Conservation (phyloP, 1,140 invertebrate species). For the Macrotrachela quadricornifera region DNA sequence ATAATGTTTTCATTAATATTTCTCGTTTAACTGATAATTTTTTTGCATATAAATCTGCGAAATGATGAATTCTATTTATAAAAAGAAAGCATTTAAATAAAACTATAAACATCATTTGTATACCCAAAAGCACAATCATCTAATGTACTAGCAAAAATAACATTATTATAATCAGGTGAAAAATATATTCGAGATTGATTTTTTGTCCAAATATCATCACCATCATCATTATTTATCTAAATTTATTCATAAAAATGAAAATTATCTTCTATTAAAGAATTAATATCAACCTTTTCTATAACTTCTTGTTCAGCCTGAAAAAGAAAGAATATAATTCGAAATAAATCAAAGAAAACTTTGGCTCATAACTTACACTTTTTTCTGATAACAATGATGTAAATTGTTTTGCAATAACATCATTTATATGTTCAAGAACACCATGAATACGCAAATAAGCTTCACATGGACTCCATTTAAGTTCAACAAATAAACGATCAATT, state of each 20-base stretch:
- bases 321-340: neutral
- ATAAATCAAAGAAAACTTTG: neutral
- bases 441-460: constrained; percentile 70
- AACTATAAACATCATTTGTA: constrained; percentile 8
- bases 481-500: constrained; percentile 72
- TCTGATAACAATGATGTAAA: constrained; percentile 8
- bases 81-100: constrained; percentile 4
- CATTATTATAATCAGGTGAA: constrained; percentile 72
- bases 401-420: constrained; percentile 3
- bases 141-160: constrained; percentile 78
- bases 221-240: constrained; percentile 20
- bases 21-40: constrained; percentile 47
- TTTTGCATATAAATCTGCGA: constrained; percentile 59
- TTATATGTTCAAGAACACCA: constrained; percentile 63
- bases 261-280: neutral
- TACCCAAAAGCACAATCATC: constrained; percentile 88
- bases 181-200: constrained; percentile 65
- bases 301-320: neutral
- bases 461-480: constrained; percentile 61
- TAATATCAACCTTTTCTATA: neutral
- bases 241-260: neutral
- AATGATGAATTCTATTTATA: constrained; percentile 40
- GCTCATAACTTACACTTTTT: constrained; percentile 8
- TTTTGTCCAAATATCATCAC: constrained; percentile 44
- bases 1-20: constrained; percentile 53